Base-by-base conservation (phyloP, 2,113 vertebrate genomes). In the Chaetura pelagica region DNA sequence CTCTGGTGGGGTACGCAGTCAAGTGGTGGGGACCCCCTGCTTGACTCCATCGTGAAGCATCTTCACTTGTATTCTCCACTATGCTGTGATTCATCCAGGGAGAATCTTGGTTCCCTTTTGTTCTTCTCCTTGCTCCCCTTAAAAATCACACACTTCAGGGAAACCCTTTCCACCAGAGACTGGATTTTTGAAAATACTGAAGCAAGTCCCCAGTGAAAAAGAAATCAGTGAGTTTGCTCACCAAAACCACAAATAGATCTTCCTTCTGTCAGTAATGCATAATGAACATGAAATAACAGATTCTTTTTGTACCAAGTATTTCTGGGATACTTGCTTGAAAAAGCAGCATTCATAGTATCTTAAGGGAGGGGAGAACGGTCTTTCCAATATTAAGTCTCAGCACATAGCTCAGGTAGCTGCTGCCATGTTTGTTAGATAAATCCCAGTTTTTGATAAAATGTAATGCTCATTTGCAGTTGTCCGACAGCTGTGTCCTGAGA, bases 161-260 rank as follows among this genome's bases (percentile, higher is more conserved):
- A 49, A 8, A 10, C 6, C 9, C 12, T 35, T 66, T 51, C 21
- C 9, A 6, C 12, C 16, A 2, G 0, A 0, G 24, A 8, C 3
- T 40, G 42, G 24, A 6, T n/a, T 54, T 58, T 11, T 64, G n/a
- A 46, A 63, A 63, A 30, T 13, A 54, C 35, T 35, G 55, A 12
- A 84, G 26, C 0, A 3, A 61, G 15, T 34, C 10, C 7, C 29
- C 29, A 7, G 38, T 12, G 67, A n/a, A 75, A 63, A 62, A 73
- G 69, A 54, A 29, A n/a, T 5, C 18, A 1, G 51, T 9, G 34
- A 12, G 7, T 54, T 79, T 86, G 27, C 54, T 73, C 57, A 46
- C 48, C 75, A 63, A 55, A 85, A 51, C 29, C 75, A 40, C 19
- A 27, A 67, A 51, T 6, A 85, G 58, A 35, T 54, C 26, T 59